phyloP scores from a whole-genome alignment of 2,797 vertebrate genomes.

The Sebastes oblongus region DNA sequence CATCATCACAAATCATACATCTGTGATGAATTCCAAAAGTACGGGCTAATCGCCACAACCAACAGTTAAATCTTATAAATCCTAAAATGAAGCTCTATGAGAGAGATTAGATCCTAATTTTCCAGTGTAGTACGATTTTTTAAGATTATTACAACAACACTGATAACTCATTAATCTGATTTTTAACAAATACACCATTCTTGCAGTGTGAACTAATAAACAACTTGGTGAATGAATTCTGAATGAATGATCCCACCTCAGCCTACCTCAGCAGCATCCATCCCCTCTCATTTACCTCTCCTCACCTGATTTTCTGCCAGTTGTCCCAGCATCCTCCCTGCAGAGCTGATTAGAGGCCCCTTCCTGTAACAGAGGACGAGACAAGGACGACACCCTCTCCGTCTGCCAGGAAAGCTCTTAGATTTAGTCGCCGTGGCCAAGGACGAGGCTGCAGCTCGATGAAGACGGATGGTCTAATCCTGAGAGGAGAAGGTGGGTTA shows the following conservation, averaged over 20 bases:
- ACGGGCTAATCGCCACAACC: not conserved
- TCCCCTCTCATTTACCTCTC: conserved; percentile 38
- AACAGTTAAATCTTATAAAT: not conserved
- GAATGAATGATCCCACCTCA: conserved; percentile 37
- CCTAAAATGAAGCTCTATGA: not conserved
- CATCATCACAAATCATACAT: not conserved
- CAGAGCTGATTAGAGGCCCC: conserved; percentile 52
- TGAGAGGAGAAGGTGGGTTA: not conserved
- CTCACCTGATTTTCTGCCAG: conserved; percentile 65
- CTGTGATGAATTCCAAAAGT: not conserved
- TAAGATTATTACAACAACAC: not conserved
- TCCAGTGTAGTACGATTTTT: not conserved
- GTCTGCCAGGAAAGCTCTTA: conserved; percentile 61
- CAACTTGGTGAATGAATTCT: conserved; percentile 35
- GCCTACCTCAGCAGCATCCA: conserved; percentile 12
- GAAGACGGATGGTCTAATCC: conserved; percentile 52
- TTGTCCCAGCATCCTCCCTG: conserved; percentile 38
- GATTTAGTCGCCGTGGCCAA: not conserved
- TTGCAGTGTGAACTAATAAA: not conserved
- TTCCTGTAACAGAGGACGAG: conserved; percentile 59
- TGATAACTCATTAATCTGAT: not conserved
- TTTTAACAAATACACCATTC: not conserved
- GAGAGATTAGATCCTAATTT: not conserved
- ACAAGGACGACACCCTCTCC: conserved; percentile 53
- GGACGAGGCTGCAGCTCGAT: conserved; percentile 34